A percentile compares a stretch with the other conserved stretches of the same genome.
Evolutionary conservation across 1,140 invertebrate genomes (phyloP).

Genomic region (Lordiphosa stackelbergi): DNA sequence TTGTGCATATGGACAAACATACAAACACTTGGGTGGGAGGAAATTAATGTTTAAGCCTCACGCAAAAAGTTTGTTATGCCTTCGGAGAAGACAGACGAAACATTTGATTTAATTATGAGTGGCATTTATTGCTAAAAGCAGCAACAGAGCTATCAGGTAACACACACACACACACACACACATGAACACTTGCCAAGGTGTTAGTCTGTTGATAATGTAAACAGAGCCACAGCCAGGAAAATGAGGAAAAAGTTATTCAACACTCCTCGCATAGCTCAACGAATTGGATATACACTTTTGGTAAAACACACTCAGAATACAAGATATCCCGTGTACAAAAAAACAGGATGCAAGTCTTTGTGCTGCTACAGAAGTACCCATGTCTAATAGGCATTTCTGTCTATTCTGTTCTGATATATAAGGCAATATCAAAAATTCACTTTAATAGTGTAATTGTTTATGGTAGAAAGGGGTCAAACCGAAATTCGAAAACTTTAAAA

Average conservation of each 20-base stretch:
- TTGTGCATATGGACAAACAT: background rate
- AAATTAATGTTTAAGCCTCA: slow-evolving; percentile 73
- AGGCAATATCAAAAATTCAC: too few species aligned
- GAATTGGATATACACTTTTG: background rate
- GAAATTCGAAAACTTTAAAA: too few species aligned
- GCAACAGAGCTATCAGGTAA: slow-evolving; percentile 49
- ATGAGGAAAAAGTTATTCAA: slow-evolving; percentile 24
- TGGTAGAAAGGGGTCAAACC: too few species aligned
- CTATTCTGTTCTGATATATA: too few species aligned
- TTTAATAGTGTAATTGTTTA: too few species aligned
- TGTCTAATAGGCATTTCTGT: too few species aligned
- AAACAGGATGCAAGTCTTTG: too few species aligned
- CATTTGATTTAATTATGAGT: slow-evolving; percentile 77
- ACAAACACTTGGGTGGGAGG: slow-evolving; percentile 25
- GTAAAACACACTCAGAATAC: background rate
- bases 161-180: slow-evolving; percentile 29
- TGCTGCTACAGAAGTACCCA: too few species aligned
- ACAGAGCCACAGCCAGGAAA: slow-evolving; percentile 31
- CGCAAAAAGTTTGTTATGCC: slow-evolving; percentile 51
- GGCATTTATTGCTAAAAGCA: slow-evolving; percentile 73
- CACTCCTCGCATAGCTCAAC: background rate
- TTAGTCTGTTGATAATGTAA: slow-evolving; percentile 77
- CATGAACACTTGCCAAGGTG: slow-evolving; percentile 54
- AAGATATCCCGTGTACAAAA: too few species aligned
- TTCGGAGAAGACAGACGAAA: slow-evolving; percentile 55